Percentiles rank a stretch among this genome's conserved stretches.
Evolutionary conservation across 2,113 vertebrate genomes (phyloP).

Genomic region (Thymallus thymallus): DNA sequence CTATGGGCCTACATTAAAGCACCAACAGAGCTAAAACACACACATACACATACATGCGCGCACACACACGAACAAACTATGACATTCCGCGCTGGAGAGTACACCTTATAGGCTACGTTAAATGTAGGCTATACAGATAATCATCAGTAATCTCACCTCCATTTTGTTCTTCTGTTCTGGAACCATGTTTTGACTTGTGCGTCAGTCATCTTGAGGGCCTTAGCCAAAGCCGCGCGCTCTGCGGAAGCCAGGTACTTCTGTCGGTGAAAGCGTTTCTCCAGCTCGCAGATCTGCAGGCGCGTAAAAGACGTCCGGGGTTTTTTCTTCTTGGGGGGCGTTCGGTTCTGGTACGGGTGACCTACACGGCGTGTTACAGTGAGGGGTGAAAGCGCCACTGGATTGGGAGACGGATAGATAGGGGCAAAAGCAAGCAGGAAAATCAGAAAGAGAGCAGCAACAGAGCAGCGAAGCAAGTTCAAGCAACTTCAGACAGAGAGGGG

Average conservation of each 20-base stretch:
- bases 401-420: constrained; percentile 35
- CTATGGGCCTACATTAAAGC: background rate
- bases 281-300: constrained; percentile 94
- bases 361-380: constrained; percentile 98
- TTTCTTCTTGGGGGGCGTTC: constrained; percentile 98
- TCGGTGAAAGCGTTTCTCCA: constrained; percentile 96
- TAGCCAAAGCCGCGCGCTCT: constrained; percentile 90
- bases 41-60: no score
- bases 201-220: constrained; percentile 98
- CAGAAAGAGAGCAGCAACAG: background rate
- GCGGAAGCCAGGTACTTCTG: constrained; percentile 97
- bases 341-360: constrained; percentile 99
- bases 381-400: constrained; percentile 96
- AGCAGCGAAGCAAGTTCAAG: background rate
- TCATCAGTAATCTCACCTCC: constrained; percentile 80
- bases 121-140: background rate
- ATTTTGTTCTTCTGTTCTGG: constrained; percentile 95
- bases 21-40: background rate
- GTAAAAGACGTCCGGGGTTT: constrained; percentile 97
- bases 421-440: constrained; percentile 24
- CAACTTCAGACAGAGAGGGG: no score
- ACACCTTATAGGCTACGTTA: background rate
- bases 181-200: constrained; percentile 99
- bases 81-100: background rate
- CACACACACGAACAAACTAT: background rate